Evolutionary conservation across 2,888 invertebrate species (phyloP).

Genomic region (Schizaphis graminum): DNA sequence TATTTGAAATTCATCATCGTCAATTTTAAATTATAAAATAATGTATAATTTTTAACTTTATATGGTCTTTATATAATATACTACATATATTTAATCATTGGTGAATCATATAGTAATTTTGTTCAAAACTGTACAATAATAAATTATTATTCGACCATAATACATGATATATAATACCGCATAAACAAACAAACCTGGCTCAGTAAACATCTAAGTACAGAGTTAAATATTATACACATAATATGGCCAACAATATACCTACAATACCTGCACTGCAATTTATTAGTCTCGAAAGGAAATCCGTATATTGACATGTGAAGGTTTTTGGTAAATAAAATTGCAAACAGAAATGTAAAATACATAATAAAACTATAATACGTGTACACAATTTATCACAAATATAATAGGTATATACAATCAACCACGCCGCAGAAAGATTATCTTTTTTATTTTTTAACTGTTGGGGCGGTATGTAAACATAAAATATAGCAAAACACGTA

Average conservation of each 20-base stretch:
- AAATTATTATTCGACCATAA: background rate
- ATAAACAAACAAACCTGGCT: background rate
- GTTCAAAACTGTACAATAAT: background rate
- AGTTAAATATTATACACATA: background rate
- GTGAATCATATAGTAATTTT: background rate
- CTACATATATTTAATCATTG: background rate
- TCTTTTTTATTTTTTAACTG: background rate
- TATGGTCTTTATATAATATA: too few species aligned
- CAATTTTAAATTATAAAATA: background rate
- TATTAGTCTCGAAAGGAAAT: background rate
- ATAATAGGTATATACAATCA: background rate
- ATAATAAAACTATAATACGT: background rate
- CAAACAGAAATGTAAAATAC: background rate
- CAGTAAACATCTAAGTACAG: background rate
- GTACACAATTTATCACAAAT: background rate
- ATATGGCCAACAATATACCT: background rate
- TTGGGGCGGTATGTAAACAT: background rate
- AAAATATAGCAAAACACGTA: background rate
- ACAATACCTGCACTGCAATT: conserved; percentile 8
- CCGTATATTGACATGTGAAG: conserved; percentile 2
- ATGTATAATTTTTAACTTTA: background rate
- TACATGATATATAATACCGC: background rate
- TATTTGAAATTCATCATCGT: background rate
- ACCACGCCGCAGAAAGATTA: background rate
- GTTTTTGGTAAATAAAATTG: background rate